Evolutionary conservation across 2,888 invertebrate genomes (phyloP), one percentile per base, ranked within the genome.

Genomic region (Scaptomyza reducta): DNA sequence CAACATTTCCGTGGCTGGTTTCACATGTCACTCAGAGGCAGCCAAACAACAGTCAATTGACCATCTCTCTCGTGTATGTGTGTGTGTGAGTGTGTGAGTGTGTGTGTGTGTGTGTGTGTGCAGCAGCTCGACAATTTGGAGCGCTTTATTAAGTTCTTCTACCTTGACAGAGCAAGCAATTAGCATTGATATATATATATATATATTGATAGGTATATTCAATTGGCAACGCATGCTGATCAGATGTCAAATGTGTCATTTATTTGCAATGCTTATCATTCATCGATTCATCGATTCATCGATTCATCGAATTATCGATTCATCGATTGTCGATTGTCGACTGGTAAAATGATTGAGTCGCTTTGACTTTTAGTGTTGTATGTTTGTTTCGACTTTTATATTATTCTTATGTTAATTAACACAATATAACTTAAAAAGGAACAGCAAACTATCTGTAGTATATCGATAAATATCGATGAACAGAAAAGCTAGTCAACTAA

Each of bases 1-100:
- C 64, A 65, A 82, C 73, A 51, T 60, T 57, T 59, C 44, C 35
- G 40, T 46, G 58, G 49, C 47, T 68, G 55, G 61, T 70, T 65
- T 72, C 75, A 65, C 54, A 58, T 72, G 72, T 67, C 72, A 67
- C 56, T 77, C 68, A 73, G 10, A 31, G 16, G 55, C 56, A 66
- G 55, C 56, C 63, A 18, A 5, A n/a, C 18, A 66, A 25, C 64
- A 64, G 57, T 75, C 74, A 69, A 77, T 73, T 65, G 65, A 59
- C 59, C 63, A 33, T 58, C n/a, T 38, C 31, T 31, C 27, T 27
- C 22, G 22, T 22, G 22, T 0, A 22, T 49, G 59, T 22, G 14
- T 31, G 42, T 57, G 31, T 25, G 14, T 16, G 45, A 13, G 10
- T 44, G 14, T 44, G 33, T n/a, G 40, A 51, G 29, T 51, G 45